These are phyloP conservation scores for Scomber scombrus DNA, from an alignment of 2,113 vertebrate species.

Conservation along the genomic window DNA sequence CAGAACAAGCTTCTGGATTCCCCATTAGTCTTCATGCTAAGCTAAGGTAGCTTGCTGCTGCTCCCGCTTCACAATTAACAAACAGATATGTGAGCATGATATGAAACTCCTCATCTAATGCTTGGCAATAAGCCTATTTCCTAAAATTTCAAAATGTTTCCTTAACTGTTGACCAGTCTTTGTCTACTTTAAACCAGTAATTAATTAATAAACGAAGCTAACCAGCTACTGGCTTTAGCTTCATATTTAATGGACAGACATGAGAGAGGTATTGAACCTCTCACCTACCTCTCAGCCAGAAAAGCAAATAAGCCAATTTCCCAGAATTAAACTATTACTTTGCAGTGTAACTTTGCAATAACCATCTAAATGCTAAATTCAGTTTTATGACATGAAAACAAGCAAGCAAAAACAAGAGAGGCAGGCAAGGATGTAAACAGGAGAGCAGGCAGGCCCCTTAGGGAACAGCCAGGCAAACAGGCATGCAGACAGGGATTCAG, in stretches of 20 bases:
- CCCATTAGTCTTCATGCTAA: neutral
- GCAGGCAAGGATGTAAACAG: slow-evolving; percentile 27
- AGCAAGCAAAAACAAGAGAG: slow-evolving; percentile 1
- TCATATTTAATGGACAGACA: no score
- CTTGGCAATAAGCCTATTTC: no score
- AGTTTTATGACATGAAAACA: slow-evolving; percentile 24
- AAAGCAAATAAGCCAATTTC: neutral
- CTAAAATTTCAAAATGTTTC: no score
- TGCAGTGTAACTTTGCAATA: neutral
- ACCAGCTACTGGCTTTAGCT: no score
- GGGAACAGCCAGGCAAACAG: slow-evolving; percentile 48
- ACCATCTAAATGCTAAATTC: neutral
- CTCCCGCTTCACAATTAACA: neutral
- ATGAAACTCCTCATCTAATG: neutral
- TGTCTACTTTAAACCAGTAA: no score
- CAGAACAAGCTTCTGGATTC: neutral
- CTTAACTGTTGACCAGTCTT: no score
- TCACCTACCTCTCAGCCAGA: no score
- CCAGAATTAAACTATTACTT: neutral
- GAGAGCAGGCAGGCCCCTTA: slow-evolving; percentile 2
- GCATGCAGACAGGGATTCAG: slow-evolving; percentile 53
- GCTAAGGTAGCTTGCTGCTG: neutral
- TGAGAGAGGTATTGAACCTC: no score
- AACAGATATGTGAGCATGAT: neutral
- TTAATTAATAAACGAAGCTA: no score